phyloP scores from a whole-genome alignment of 30 jellyfish, hydroid and myxozoan genomes.

The Cassiopea andromeda region DNA sequence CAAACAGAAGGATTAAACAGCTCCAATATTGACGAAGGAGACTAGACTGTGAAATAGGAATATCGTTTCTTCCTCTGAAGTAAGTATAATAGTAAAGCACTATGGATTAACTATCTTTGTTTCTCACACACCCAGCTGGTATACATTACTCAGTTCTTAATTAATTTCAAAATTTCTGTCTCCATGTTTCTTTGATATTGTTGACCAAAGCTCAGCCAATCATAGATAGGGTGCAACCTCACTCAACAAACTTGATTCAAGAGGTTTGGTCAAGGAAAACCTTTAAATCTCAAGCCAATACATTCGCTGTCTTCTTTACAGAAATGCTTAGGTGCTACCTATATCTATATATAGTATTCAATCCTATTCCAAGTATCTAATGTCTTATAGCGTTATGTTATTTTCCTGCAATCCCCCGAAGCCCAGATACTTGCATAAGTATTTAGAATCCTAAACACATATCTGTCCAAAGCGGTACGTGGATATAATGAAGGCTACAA shows the following conservation, averaged over 20 bases:
- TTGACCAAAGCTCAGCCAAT: conserved; percentile 26
- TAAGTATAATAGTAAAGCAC: conserved; percentile 33
- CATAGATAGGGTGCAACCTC: conserved; percentile 1
- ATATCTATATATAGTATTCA: not conserved
- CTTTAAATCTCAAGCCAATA: conserved; percentile 7
- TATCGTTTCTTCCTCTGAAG: conserved; percentile 52
- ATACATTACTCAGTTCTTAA: conserved; percentile 32
- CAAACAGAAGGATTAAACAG: conserved; percentile 59
- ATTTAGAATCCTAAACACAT: not conserved
- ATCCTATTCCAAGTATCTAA: not conserved
- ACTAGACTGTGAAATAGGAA: conserved; percentile 50
- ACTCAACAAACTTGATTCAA: conserved; percentile 16
- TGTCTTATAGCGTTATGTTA: not conserved
- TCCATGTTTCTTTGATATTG: conserved; percentile 9
- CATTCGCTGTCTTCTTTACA: not conserved
- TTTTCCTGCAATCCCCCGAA: not conserved
- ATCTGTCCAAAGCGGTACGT: not conserved
- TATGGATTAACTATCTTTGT: conserved; percentile 16
- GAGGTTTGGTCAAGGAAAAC: conserved; percentile 30
- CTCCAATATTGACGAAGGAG: conserved; percentile 23
- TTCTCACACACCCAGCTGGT: conserved; percentile 16
- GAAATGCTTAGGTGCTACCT: conserved; percentile 2
- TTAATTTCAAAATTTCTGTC: conserved; percentile 30
- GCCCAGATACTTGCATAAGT: not conserved
- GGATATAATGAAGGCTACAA: not conserved